Conservation (phyloP, 2,888 invertebrate species). For the Acheta domesticus region DNA sequence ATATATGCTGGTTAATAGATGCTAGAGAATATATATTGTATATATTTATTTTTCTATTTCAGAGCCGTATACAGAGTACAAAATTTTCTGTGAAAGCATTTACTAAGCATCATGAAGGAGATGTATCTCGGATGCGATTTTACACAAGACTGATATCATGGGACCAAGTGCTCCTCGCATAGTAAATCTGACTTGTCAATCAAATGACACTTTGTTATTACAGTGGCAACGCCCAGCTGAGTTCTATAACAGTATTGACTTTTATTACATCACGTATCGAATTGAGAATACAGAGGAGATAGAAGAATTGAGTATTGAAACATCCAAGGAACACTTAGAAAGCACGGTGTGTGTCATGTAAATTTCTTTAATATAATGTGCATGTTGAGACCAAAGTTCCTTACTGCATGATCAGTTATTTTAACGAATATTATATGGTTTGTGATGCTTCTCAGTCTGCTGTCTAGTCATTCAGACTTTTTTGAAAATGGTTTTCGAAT, state of each 20-base stretch:
- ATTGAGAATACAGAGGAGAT: conserved; percentile 49
- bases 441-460: background rate
- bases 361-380: background rate
- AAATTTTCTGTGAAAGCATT: conserved; percentile 83
- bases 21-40: background rate
- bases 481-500: too few species aligned
- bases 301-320: conserved; percentile 53
- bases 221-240: conserved; percentile 79
- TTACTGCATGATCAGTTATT: background rate
- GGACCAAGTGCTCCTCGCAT: conserved; percentile 80
- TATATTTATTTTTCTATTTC: conserved; percentile 44
- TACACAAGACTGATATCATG: conserved; percentile 75
- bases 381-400: too few species aligned
- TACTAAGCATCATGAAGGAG: conserved; percentile 69
- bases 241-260: conserved; percentile 76
- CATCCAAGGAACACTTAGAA: conserved; percentile 66
- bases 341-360: conserved; percentile 59
- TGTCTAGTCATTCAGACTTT: too few species aligned
- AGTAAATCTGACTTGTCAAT: conserved; percentile 77
- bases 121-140: conserved; percentile 69
- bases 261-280: conserved; percentile 65
- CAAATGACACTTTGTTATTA: conserved; percentile 74
- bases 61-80: conserved; percentile 84
- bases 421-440: conserved; percentile 12
- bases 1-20: background rate